These are phyloP conservation scores for Polypterus senegalus DNA, from an alignment of 2,113 vertebrate genomes.

Conservation along the genomic window DNA sequence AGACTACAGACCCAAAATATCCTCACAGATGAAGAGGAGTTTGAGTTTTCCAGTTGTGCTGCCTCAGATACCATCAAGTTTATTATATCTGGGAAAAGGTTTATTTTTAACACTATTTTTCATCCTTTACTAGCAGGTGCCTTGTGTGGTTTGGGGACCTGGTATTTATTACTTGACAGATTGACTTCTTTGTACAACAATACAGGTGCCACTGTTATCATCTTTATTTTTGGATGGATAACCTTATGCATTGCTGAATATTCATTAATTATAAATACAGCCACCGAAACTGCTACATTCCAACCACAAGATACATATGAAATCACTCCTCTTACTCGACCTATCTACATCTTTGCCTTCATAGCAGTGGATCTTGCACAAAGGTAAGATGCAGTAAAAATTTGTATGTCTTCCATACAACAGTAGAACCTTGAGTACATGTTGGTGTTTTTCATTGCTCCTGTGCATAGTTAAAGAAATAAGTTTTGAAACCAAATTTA, in stretches of 20 bases:
- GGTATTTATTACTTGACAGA: conserved; percentile 81
- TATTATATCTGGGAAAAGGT: conserved; percentile 86
- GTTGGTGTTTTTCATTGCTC: no score
- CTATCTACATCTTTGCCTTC: conserved; percentile 83
- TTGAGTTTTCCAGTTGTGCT: conserved; percentile 83
- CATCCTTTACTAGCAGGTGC: conserved; percentile 75
- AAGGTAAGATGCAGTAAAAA: conserved; percentile 50
- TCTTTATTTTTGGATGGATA: conserved; percentile 85
- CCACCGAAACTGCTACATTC: conserved; percentile 86
- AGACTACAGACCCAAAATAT: conserved; percentile 64
- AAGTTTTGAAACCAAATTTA: no score
- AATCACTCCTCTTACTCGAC: conserved; percentile 82
- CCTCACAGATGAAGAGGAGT: conserved; percentile 84
- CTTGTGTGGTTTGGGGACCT: conserved; percentile 82
- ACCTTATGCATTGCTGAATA: conserved; percentile 88
- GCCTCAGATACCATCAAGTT: conserved; percentile 83
- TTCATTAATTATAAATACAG: conserved; percentile 82
- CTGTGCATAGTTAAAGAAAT: no score
- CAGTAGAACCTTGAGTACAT: no score
- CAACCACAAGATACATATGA: conserved; percentile 88
- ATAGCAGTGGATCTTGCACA: conserved; percentile 78
- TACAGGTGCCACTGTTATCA: conserved; percentile 51
- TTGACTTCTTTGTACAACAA: conserved; percentile 66
- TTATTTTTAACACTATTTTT: conserved; percentile 64
- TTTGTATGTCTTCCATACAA: no score